A percentile compares a stretch with the other conserved stretches of the same genome.
Conservation (phyloP, 2,888 invertebrate species). For the Pseudanteris insignis region DNA sequence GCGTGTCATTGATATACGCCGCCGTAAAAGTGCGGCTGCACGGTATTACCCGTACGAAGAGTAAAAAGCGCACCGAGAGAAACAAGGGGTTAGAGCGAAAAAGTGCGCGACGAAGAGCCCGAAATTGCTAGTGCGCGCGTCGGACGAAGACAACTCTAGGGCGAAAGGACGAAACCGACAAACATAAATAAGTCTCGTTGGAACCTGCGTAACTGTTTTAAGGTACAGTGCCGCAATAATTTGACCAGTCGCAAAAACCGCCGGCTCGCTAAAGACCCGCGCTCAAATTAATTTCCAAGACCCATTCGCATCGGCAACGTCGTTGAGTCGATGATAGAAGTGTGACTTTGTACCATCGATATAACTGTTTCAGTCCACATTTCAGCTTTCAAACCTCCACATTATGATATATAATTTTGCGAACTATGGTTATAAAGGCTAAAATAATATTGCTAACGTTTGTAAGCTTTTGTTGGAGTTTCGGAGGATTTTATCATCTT, state of each 20-base stretch:
- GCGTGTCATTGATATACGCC: constrained; percentile 55
- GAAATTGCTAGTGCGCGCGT: constrained; percentile 1
- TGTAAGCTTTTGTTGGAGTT: too few relatives aligned
- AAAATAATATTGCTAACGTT: too few relatives aligned
- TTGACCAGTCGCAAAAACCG: constrained; percentile 22
- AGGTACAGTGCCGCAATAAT: constrained; percentile 35
- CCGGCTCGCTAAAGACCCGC: constrained; percentile 28
- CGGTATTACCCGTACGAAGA: constrained; percentile 33
- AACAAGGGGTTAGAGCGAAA: constrained; percentile 31
- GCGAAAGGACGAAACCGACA: constrained; percentile 29
- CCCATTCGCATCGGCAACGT: not conserved
- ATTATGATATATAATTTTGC: too few relatives aligned
- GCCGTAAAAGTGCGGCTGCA: constrained; percentile 53
- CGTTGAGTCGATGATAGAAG: too few relatives aligned
- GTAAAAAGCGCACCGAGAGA: constrained; percentile 33
- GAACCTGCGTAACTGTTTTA: constrained; percentile 37
- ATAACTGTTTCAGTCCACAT: too few relatives aligned
- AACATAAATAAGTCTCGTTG: constrained; percentile 40
- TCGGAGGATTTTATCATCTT: too few relatives aligned
- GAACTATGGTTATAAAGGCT: too few relatives aligned
- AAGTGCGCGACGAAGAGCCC: constrained; percentile 27
- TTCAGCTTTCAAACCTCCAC: too few relatives aligned
- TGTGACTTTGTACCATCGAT: too few relatives aligned
- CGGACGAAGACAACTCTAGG: constrained; percentile 22
- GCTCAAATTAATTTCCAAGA: constrained; percentile 38